Evolutionary conservation across 2,888 invertebrate genomes (phyloP).

Genomic region (Mimas tiliae): DNA sequence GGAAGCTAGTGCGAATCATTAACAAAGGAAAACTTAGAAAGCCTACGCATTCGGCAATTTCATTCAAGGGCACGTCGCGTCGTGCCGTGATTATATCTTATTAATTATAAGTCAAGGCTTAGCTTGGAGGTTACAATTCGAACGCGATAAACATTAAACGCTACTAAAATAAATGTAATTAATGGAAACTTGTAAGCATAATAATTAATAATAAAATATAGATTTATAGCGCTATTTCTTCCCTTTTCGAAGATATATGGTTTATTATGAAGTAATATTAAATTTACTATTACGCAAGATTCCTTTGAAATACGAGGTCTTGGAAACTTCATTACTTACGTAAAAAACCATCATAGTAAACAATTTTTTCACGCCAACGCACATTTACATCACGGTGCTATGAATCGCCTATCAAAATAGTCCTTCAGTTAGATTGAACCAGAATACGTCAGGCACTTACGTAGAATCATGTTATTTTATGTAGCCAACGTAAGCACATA

Average conservation of each 20-base stretch:
- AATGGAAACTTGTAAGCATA: not conserved
- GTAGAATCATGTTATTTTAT: constrained; percentile 26
- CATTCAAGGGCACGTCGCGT: constrained; percentile 48
- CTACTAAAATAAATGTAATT: not conserved
- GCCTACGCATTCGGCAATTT: constrained; percentile 44
- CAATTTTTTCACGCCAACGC: constrained; percentile 20
- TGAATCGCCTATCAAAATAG: constrained; percentile 19
- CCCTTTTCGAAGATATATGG: not conserved
- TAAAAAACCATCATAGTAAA: constrained; percentile 16
- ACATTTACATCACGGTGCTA: constrained; percentile 5
- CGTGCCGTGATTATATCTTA: constrained; percentile 54
- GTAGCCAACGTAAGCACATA: constrained; percentile 28
- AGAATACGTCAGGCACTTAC: constrained; percentile 20
- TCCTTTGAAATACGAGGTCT: constrained; percentile 1
- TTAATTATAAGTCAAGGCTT: constrained; percentile 39
- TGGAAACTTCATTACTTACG: not conserved
- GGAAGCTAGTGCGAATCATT: constrained; percentile 29
- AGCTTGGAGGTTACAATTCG: not conserved
- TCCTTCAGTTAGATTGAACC: constrained; percentile 18
- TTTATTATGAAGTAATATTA: not conserved
- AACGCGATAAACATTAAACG: not conserved
- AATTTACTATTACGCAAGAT: not conserved
- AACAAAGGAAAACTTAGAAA: constrained; percentile 39
- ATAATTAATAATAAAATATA: no score
- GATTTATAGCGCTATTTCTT: no score